Percentiles rank a stretch among this genome's conserved stretches.
Conservation (phyloP, 2,888 invertebrate species). For the Pachliopta kotzebuea region DNA sequence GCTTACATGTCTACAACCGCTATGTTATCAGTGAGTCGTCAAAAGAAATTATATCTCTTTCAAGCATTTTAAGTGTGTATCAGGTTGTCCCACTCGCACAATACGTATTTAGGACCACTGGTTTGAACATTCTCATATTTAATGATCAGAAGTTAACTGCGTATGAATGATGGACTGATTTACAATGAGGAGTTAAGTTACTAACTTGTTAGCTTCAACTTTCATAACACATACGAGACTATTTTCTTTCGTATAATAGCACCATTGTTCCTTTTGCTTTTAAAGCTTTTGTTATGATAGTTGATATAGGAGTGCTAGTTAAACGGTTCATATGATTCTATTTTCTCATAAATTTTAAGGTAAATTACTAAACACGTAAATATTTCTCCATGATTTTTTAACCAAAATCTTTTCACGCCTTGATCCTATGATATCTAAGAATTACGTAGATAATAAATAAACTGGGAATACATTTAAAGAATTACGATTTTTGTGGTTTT, state of each 20-base stretch:
- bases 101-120: conserved; percentile 28
- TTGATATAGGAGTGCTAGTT: neutral
- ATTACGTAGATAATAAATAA: too few species aligned
- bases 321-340: neutral
- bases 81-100: conserved; percentile 15
- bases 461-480: too few species aligned
- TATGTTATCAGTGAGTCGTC: conserved; percentile 38
- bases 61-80: conserved; percentile 16
- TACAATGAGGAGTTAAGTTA: conserved; percentile 23
- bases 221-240: neutral
- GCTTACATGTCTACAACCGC: conserved; percentile 21
- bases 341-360: neutral
- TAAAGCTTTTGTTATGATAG: neutral
- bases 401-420: too few species aligned
- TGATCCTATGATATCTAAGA: too few species aligned
- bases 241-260: neutral
- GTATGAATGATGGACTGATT: conserved; percentile 14
- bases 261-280: neutral
- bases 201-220: neutral
- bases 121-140: conserved; percentile 31
- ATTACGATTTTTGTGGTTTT: too few species aligned
- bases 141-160: conserved; percentile 36
- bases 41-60: conserved; percentile 32
- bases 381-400: too few species aligned
- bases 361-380: neutral